Conservation (phyloP, 1,140 invertebrate genomes). For the Drosophila subpulchrella region DNA sequence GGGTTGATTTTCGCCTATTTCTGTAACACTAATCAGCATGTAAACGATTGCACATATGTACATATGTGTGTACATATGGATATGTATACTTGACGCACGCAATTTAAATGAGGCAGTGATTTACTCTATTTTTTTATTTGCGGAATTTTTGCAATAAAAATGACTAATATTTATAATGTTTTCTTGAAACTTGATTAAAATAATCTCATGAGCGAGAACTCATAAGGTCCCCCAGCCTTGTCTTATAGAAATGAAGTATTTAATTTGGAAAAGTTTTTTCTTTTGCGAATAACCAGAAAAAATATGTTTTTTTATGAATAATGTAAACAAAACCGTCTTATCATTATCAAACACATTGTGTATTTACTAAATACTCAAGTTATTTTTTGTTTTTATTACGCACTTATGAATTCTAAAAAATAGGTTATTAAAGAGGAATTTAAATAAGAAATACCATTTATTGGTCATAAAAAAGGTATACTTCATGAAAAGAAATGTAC, state of each 20-base stretch:
- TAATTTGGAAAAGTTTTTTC: background rate
- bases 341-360: too few species aligned
- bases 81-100: constrained; percentile 23
- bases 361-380: too few species aligned
- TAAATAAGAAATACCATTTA: too few species aligned
- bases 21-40: constrained; percentile 25
- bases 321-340: background rate
- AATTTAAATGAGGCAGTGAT: constrained; percentile 37
- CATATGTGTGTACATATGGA: background rate
- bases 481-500: too few species aligned
- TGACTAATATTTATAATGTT: background rate
- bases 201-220: background rate
- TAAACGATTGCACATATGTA: constrained; percentile 3
- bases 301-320: background rate
- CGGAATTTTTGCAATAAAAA: background rate
- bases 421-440: too few species aligned
- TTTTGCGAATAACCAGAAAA: too few species aligned
- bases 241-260: background rate
- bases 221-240: background rate
- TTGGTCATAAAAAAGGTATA: too few species aligned
- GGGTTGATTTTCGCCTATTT: constrained; percentile 17
- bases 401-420: too few species aligned
- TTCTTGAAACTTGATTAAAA: background rate
- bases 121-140: constrained; percentile 7
- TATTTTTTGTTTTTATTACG: too few species aligned